These are phyloP conservation scores for Apodemia zela DNA, from an alignment of 2,888 invertebrate genomes.

Conservation along the genomic window DNA sequence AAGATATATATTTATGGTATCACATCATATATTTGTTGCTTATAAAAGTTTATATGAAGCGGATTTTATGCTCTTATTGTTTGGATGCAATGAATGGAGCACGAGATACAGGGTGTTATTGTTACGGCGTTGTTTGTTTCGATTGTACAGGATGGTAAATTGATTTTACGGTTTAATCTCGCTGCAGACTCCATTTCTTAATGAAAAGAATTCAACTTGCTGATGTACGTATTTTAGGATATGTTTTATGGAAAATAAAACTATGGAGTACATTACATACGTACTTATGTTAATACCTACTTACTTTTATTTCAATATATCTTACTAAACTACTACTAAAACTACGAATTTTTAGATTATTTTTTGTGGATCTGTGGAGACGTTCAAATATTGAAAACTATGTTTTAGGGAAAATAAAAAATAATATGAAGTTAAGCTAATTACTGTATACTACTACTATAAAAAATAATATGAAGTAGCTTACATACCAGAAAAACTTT, in stretches of 20 bases:
- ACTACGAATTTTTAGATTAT: too few relatives aligned
- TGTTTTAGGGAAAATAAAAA: too few relatives aligned
- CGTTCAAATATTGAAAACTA: too few relatives aligned
- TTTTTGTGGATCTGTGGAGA: too few relatives aligned
- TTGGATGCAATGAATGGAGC: slow-evolving; percentile 36
- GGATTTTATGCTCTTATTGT: slow-evolving; percentile 36
- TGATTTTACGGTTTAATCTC: slow-evolving; percentile 27
- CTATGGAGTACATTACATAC: not conserved
- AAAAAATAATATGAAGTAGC: too few relatives aligned
- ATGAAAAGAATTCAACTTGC: slow-evolving; percentile 6
- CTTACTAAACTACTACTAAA: too few relatives aligned
- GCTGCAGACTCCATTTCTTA: slow-evolving; percentile 1
- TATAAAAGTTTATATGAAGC: slow-evolving; percentile 40
- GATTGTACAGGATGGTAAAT: slow-evolving; percentile 25
- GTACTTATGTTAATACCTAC: too few relatives aligned
- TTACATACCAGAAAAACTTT: too few relatives aligned
- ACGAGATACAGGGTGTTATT: slow-evolving; percentile 24
- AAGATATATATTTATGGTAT: slow-evolving; percentile 17
- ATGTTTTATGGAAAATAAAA: not conserved
- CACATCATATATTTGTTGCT: slow-evolving; percentile 33
- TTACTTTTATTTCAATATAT: too few relatives aligned
- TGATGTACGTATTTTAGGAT: not conserved
- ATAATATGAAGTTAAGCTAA: too few relatives aligned
- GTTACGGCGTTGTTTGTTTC: slow-evolving; percentile 23
- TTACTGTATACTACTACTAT: too few relatives aligned